Base-by-base conservation (phyloP, 2,113 vertebrate species). In the Sorex araneus region DNA sequence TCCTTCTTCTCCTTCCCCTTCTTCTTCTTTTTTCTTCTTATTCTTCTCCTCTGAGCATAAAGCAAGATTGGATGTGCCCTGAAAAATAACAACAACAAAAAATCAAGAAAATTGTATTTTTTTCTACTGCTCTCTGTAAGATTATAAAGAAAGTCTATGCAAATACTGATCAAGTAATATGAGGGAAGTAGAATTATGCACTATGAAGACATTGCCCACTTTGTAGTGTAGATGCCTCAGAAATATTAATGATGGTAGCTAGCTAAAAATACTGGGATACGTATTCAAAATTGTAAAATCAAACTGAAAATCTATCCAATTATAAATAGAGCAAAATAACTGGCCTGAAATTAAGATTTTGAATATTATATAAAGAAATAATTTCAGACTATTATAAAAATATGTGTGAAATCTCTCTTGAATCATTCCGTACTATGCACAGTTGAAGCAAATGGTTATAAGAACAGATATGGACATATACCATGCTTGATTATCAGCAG, bases 241-340 rank as follows among this genome's bases (percentile, higher is more conserved):
- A 32, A 64, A 91, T 28, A 69, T 75, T 90, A 30, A 34, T 76
- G 25, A 54, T 8, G 13, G 9, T 67, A 43, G 28, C 8, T 19
- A 21, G 47, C 21, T 28, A 60, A 88, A 84, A 28, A 40, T 66
- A 40, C 19, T 76, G 19, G 6, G 15, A 69, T 70, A 81, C 43
- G 30, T 57, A 45, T 69, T 86, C 19, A 54, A 3, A 76, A 84
- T 50, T 71, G 3, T 60, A 89, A 70, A 87, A n/a, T 64, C 19
- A 12, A 77, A 70, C 45, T 27, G 7, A 47, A 89, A 83, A 30
- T 13, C 32, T 76, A 67, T 27, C 8, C 40, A 11, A 8, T 79
- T 84, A 92, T 90, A 75, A 83, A 54, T 84, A 2, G 4, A 80
- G 6, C 63, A 66, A 70, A 54, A 75, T 3, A 89, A 69, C 28